Conservation (phyloP, 1,140 invertebrate species). For the Lordiphosa stackelbergi region DNA sequence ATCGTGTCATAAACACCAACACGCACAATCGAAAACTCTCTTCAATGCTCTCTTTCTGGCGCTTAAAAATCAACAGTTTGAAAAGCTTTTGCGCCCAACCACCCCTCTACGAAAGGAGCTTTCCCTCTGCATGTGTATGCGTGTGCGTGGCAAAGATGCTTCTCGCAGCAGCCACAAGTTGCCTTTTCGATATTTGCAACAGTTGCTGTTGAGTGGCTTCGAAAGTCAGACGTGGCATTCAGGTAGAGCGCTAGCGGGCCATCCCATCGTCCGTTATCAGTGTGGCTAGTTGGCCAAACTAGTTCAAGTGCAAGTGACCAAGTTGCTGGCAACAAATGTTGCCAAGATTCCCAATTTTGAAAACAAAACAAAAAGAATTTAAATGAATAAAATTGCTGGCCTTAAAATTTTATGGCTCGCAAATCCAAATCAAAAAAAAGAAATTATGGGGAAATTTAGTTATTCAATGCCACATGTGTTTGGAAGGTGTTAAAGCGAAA, state of each 20-base stretch:
- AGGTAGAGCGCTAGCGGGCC: constrained; percentile 25
- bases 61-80: constrained; percentile 62
- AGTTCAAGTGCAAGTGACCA: constrained; percentile 57
- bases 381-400: neutral
- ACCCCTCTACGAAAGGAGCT: constrained; percentile 27
- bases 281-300: constrained; percentile 42
- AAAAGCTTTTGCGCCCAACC: constrained; percentile 1
- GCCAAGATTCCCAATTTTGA: constrained; percentile 56
- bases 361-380: constrained; percentile 12
- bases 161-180: constrained; percentile 61
- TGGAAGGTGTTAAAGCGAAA: constrained; percentile 15
- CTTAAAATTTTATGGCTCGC: constrained; percentile 10
- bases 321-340: constrained; percentile 31
- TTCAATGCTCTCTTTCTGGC: constrained; percentile 35
- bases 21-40: constrained; percentile 25
- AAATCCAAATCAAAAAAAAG: constrained; percentile 12
- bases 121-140: neutral
- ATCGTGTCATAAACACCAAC: constrained; percentile 18
- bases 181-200: constrained; percentile 70
- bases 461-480: constrained; percentile 21
- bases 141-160: constrained; percentile 13
- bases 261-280: constrained; percentile 40
- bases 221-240: constrained; percentile 67
- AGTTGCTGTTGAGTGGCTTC: constrained; percentile 73
- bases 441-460: constrained; percentile 25